These are phyloP conservation scores for Drosophila meridionalis DNA, from an alignment of 2,888 invertebrate genomes.

Conservation along the genomic window DNA sequence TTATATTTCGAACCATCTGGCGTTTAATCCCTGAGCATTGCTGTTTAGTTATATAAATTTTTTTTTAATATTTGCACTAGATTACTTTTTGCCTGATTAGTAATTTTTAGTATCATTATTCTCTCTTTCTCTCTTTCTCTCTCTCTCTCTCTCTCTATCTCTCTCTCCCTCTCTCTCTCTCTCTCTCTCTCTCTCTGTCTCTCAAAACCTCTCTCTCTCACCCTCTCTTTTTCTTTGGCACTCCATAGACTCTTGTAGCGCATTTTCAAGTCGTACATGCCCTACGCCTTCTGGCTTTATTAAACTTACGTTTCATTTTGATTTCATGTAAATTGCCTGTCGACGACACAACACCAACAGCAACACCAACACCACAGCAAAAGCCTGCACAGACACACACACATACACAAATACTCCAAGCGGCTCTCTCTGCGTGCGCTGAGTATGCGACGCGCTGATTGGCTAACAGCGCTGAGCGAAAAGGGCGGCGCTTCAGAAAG, in stretches of 20 bases:
- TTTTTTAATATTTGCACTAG: not conserved
- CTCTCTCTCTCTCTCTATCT: not conserved
- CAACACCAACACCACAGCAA: slow-evolving; percentile 19
- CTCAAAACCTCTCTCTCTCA: not conserved
- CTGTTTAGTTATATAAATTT: not conserved
- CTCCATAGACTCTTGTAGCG: not conserved
- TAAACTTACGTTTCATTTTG: slow-evolving; percentile 72
- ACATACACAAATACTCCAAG: not conserved
- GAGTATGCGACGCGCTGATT: slow-evolving; percentile 44
- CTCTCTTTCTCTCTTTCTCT: not conserved
- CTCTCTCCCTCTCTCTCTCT: not conserved
- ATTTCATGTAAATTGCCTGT: slow-evolving; percentile 79
- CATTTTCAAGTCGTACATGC: slow-evolving; percentile 20
- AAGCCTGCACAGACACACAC: slow-evolving; percentile 3
- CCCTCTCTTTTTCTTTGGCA: too few relatives aligned
- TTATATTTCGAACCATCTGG: not conserved
- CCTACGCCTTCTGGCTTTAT: slow-evolving; percentile 18
- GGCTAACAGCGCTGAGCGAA: slow-evolving; percentile 19
- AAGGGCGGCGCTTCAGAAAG: slow-evolving; percentile 45
- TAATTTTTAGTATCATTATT: too few relatives aligned
- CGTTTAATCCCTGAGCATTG: not conserved
- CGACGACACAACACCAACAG: slow-evolving; percentile 72
- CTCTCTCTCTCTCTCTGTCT: not conserved
- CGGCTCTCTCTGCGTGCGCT: slow-evolving; percentile 21
- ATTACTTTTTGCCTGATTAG: not conserved